Conservation (phyloP, 2,113 vertebrate genomes). For the Probosciger aterrimus region DNA sequence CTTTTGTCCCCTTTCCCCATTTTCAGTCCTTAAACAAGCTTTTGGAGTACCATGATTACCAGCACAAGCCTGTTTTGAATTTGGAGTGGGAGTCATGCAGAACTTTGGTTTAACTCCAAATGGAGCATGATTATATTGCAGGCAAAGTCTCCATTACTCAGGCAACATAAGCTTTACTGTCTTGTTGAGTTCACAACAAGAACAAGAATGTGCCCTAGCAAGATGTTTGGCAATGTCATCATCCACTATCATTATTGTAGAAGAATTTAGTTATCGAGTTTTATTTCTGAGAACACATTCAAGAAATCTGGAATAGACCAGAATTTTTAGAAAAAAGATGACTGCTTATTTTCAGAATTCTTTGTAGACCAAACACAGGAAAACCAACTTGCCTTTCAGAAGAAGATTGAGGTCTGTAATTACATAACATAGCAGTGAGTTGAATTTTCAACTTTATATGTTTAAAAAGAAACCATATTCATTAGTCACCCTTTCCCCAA, state of each 20-base stretch:
- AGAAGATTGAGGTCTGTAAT: slow-evolving; percentile 5
- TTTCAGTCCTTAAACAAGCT: background rate
- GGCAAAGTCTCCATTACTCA: background rate
- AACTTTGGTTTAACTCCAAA: background rate
- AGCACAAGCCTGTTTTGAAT: background rate
- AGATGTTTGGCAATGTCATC: background rate
- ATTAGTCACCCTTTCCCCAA: background rate
- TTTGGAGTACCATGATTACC: background rate
- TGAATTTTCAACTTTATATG: background rate
- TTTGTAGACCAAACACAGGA: background rate
- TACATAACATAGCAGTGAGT: background rate
- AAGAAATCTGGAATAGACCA: background rate
- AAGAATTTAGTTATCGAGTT: background rate
- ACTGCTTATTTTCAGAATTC: slow-evolving; percentile 13
- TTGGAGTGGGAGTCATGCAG: background rate
- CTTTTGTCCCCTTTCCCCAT: background rate
- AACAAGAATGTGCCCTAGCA: background rate
- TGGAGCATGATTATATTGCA: background rate
- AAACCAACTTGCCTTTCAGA: background rate
- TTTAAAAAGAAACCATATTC: background rate
- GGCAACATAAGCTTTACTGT: background rate
- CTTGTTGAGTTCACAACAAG: background rate
- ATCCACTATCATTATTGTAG: background rate
- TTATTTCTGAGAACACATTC: background rate
- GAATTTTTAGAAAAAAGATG: background rate